phyloP scores from a whole-genome alignment of 2,113 vertebrate genomes.

The Aspidoscelis tigris region DNA sequence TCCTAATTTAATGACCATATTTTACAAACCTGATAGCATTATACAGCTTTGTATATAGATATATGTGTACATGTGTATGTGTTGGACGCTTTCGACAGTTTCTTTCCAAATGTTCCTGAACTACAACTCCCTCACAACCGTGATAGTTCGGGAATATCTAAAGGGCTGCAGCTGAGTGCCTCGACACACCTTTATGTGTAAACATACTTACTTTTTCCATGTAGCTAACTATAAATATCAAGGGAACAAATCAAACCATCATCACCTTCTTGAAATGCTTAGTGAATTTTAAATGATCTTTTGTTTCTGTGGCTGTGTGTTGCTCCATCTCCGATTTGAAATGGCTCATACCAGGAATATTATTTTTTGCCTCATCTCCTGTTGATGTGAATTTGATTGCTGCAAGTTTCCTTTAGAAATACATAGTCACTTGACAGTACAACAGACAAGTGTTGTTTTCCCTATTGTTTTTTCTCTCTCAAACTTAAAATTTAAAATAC shows the following conservation, averaged over 20 bases:
- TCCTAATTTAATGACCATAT: not conserved
- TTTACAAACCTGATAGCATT: not conserved
- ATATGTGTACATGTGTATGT: too few relatives aligned
- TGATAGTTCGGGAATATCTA: not conserved
- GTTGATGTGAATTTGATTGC: not conserved
- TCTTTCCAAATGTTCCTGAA: not conserved
- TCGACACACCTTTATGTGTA: too few relatives aligned
- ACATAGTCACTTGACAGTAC: not conserved
- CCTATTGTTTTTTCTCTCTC: not conserved
- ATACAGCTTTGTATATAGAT: too few relatives aligned
- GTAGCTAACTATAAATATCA: not conserved
- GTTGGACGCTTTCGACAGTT: too few relatives aligned
- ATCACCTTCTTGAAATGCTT: too few relatives aligned
- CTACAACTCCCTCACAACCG: not conserved
- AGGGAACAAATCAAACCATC: too few relatives aligned
- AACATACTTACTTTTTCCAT: not conserved
- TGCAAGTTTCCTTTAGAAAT: not conserved
- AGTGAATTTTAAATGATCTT: too few relatives aligned
- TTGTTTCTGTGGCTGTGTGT: too few relatives aligned
- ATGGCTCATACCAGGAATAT: not conserved
- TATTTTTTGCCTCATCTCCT: not conserved
- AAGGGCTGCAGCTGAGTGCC: not conserved
- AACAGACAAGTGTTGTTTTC: not conserved
- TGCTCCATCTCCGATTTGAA: not conserved
- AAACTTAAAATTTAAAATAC: not conserved